These are phyloP conservation scores for Eristalis pertinax DNA, from an alignment of 2,888 invertebrate genomes.

Conservation along the genomic window DNA sequence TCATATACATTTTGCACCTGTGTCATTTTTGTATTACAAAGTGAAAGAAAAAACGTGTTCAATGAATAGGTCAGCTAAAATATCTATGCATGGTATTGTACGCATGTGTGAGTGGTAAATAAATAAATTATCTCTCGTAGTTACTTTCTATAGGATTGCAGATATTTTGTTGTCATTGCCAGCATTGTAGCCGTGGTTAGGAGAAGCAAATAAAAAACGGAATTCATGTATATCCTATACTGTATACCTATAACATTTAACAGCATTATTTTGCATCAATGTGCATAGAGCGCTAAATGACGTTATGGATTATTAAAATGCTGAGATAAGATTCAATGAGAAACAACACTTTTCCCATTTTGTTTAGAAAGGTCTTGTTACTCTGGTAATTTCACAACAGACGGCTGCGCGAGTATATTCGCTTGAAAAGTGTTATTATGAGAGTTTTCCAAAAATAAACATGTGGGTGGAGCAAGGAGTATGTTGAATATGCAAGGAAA, in stretches of 20 bases:
- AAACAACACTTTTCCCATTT: not conserved
- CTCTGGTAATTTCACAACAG: conserved; percentile 8
- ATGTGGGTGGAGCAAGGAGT: conserved; percentile 35
- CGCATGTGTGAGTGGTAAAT: not conserved
- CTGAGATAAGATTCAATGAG: conserved; percentile 12
- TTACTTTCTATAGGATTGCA: conserved; percentile 19
- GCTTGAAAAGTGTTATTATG: conserved; percentile 36
- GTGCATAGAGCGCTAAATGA: conserved; percentile 30
- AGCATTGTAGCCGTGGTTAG: not conserved
- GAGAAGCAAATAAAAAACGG: not conserved
- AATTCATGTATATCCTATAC: not conserved
- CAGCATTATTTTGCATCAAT: conserved; percentile 1
- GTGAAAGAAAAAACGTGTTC: conserved; percentile 4
- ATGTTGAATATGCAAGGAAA: conserved; percentile 30
- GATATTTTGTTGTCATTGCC: conserved; percentile 38
- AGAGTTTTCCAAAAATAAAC: conserved; percentile 68
- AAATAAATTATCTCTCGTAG: conserved; percentile 17
- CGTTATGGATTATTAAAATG: conserved; percentile 25
- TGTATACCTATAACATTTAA: not conserved
- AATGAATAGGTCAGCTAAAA: conserved; percentile 14
- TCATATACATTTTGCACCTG: conserved; percentile 32
- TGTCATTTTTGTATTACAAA: conserved; percentile 35
- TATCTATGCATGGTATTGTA: not conserved
- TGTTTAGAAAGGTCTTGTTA: not conserved
- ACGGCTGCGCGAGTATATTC: conserved; percentile 19